A percentile compares a stretch with the other conserved stretches of the same genome.
Evolutionary conservation across 2,113 vertebrate genomes (phyloP).

Genomic region (Otus sunia): DNA sequence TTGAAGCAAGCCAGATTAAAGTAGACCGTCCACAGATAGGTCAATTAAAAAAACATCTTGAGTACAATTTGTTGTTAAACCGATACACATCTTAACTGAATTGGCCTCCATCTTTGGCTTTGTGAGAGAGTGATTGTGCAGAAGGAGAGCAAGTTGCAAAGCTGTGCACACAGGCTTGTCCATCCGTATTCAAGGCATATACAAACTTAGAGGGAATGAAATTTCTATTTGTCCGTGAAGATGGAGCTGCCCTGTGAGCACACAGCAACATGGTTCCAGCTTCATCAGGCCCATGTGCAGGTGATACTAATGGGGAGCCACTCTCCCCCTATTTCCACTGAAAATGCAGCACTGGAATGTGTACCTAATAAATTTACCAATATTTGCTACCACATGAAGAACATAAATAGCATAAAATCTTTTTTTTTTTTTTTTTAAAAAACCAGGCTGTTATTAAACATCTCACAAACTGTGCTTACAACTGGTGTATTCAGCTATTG

Average conservation of each 20-base stretch:
- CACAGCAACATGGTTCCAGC: not conserved
- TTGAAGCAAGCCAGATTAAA: constrained; percentile 11
- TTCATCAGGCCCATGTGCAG: not conserved
- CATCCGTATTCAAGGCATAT: not conserved
- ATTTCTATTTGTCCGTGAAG: not conserved
- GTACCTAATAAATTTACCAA: not conserved
- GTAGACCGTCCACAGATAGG: not conserved
- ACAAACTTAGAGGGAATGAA: not conserved
- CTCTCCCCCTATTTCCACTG: not conserved
- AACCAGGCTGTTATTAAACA: not conserved
- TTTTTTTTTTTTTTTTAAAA: too few species aligned
- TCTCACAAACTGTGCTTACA: not conserved
- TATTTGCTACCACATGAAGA: not conserved
- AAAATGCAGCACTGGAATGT: not conserved
- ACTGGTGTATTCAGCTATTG: not conserved
- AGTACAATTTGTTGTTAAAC: not conserved
- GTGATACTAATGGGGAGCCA: not conserved
- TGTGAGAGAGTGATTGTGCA: not conserved
- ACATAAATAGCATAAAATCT: not conserved
- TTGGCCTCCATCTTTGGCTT: not conserved
- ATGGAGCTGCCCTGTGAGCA: not conserved
- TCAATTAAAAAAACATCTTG: not conserved
- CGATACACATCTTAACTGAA: not conserved
- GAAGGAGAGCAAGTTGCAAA: not conserved
- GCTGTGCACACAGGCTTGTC: not conserved